Evolutionary conservation across 2,888 invertebrate species (phyloP).

Genomic region (Ditula angustiorana): DNA sequence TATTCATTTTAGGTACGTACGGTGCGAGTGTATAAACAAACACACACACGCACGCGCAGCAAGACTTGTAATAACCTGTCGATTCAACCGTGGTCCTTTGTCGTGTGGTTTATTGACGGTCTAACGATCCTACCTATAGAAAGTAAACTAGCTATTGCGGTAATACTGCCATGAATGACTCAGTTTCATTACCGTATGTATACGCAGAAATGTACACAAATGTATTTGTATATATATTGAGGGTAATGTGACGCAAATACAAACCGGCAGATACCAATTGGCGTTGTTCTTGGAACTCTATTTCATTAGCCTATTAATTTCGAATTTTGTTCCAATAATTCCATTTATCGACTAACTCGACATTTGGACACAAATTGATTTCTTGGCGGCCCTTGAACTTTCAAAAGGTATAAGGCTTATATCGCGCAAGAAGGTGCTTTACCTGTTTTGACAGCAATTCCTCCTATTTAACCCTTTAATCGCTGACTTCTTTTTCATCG

Average conservation of each 20-base stretch:
- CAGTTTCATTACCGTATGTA: conserved; percentile 30
- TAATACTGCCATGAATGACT: conserved; percentile 58
- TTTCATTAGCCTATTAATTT: not conserved
- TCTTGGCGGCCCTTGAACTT: not conserved
- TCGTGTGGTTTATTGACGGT: conserved; percentile 68
- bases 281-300: not conserved
- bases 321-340: not conserved
- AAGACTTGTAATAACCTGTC: conserved; percentile 78
- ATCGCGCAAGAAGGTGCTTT: too few relatives aligned
- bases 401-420: not conserved
- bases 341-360: not conserved
- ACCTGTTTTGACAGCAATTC: too few relatives aligned
- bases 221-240: conserved; percentile 14
- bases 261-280: not conserved
- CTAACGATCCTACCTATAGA: conserved; percentile 36
- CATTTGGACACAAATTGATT: not conserved
- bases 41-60: conserved; percentile 53
- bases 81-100: conserved; percentile 74
- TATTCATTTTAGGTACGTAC: conserved; percentile 10
- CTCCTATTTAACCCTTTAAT: too few relatives aligned
- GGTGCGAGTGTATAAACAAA: conserved; percentile 30
- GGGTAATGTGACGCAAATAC: not conserved
- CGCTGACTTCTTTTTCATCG: too few relatives aligned
- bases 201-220: not conserved
- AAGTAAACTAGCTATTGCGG: conserved; percentile 67